These are phyloP conservation scores for Mythimna lalbum DNA, from an alignment of 2,888 invertebrate species.

Conservation along the genomic window DNA sequence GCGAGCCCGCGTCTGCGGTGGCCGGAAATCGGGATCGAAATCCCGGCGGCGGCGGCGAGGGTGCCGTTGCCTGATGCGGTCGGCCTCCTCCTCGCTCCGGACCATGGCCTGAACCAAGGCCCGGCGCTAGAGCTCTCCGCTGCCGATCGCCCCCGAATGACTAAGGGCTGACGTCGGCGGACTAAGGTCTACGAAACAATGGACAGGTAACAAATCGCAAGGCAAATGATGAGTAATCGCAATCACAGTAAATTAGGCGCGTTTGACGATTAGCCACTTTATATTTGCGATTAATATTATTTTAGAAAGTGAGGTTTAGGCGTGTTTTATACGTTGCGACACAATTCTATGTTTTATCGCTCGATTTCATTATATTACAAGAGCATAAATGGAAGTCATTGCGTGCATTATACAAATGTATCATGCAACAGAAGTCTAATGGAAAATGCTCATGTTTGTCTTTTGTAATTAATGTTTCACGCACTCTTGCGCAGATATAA, in stretches of 20 bases:
- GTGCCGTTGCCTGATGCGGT: too few species aligned
- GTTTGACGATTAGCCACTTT: not conserved
- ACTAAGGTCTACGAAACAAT: not conserved
- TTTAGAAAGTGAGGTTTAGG: not conserved
- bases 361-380: constrained; percentile 20
- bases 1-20: too few species aligned
- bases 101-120: too few species aligned
- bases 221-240: not conserved
- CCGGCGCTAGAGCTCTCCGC: too few species aligned
- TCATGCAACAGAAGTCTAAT: constrained; percentile 31
- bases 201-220: not conserved
- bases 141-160: too few species aligned
- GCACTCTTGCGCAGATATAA: constrained; percentile 19
- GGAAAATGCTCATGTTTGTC: constrained; percentile 33
- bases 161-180: too few species aligned
- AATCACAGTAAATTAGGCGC: not conserved
- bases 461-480: constrained; percentile 13
- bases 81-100: too few species aligned
- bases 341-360: not conserved
- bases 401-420: constrained; percentile 31
- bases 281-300: not conserved
- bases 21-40: too few species aligned
- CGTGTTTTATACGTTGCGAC: not conserved
- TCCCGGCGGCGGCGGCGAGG: too few species aligned
- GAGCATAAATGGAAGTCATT: constrained; percentile 14